Conservation (phyloP, 2,797 vertebrate genomes). For the Diceros bicornis region DNA sequence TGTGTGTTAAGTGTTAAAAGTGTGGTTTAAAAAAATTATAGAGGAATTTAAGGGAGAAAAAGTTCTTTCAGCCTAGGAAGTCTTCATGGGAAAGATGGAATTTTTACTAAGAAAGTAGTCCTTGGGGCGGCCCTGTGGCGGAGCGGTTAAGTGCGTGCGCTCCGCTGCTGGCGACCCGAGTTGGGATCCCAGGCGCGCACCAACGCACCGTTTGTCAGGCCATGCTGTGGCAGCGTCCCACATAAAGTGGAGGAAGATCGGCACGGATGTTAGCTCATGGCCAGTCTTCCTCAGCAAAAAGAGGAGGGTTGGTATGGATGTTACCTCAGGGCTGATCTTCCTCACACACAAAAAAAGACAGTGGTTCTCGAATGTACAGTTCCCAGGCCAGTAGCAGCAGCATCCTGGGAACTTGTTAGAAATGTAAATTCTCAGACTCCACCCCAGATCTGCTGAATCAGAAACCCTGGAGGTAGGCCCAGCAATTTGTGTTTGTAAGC, state of each 20-base stretch:
- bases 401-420: not conserved
- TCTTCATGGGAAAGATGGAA: not conserved
- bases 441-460: not conserved
- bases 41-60: not conserved
- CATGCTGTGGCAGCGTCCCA: too few species aligned
- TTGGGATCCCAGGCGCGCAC: too few species aligned
- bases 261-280: too few species aligned
- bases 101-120: not conserved
- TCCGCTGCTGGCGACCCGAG: too few species aligned
- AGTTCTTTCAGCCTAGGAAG: not conserved
- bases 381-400: not conserved
- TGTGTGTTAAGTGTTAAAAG: slow-evolving; percentile 12
- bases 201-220: too few species aligned
- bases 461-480: not conserved
- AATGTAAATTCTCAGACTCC: not conserved
- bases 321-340: too few species aligned
- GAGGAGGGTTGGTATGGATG: too few species aligned
- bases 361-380: not conserved
- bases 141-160: too few species aligned
- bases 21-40: not conserved
- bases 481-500: not conserved
- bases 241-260: too few species aligned
- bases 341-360: not conserved
- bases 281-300: not conserved
- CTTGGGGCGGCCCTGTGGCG: not conserved